Conservation (phyloP, 2,113 vertebrate species). For the Zosterops pallidus region DNA sequence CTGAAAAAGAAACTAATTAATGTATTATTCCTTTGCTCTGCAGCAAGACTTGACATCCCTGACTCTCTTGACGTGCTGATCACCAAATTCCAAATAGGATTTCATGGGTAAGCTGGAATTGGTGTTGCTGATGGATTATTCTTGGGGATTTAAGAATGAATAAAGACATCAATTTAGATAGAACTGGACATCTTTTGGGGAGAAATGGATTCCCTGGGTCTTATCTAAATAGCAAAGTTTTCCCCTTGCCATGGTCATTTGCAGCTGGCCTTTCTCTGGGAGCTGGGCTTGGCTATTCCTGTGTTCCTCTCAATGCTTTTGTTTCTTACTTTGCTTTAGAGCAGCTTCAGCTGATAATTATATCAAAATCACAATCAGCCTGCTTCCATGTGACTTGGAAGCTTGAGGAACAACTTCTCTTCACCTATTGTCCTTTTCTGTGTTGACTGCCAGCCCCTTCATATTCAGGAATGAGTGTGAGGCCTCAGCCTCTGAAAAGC, state of each 20-base stretch:
- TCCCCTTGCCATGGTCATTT: not conserved
- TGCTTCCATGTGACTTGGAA: not conserved
- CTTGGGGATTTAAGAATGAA: constrained; percentile 30
- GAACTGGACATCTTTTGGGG: not conserved
- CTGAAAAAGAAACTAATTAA: not conserved
- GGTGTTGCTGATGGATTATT: constrained; percentile 46
- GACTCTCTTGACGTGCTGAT: not conserved
- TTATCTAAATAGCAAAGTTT: not conserved
- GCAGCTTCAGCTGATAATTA: not conserved
- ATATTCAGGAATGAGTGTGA: not conserved
- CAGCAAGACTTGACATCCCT: not conserved
- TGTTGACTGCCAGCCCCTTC: not conserved
- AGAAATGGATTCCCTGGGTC: not conserved
- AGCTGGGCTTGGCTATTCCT: not conserved
- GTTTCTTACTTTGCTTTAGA: not conserved
- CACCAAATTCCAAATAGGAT: constrained; percentile 50
- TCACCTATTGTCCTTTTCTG: not conserved
- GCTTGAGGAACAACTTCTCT: not conserved
- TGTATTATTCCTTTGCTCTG: not conserved
- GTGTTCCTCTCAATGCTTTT: not conserved
- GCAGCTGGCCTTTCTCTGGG: not conserved
- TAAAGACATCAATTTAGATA: constrained; percentile 19
- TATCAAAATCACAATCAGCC: not conserved
- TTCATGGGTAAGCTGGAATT: constrained; percentile 23
- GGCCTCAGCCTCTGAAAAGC: not conserved